Evolutionary conservation across 2,797 vertebrate species (phyloP), one percentile per base, ranked within the genome.

Genomic region (Pseudotriccus pelzelni): DNA sequence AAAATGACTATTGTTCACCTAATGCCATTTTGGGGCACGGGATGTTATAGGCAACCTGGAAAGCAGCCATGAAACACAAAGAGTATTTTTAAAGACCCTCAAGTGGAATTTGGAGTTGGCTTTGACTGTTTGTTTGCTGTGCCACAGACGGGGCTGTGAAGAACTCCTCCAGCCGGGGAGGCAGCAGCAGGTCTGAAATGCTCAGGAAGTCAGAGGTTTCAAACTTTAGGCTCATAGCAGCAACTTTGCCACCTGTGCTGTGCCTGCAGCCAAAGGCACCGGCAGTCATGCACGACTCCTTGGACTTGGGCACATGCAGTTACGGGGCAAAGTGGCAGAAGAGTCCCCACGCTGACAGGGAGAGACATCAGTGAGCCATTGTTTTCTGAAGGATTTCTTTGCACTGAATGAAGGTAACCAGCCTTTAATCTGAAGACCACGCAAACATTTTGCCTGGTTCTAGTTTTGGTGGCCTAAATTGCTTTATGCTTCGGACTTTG

Each of bases 271-370:
- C n/a, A 3, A 44, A 41, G 52, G 13, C 28, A 66, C 17, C 36
- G 17, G 4, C 0, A 1, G 58, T n/a, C 7, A 0, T 7, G 39
- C 43, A 7, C 0, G 0, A 12, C 14, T 47, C 25, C 55, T 67
- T 0, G 0, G 52, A 30, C 1, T 3, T 2, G 30, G n/a, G 10
- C 41, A 34, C 6, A 2, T 0, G 2, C 27, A 10, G 3, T 2
- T 21, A 32, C 0, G 1, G 20, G 14, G 27, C 17, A n/a, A 69
- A 43, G 8, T 1, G 4, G 27, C 2, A 2, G 19, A 39, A 59
- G 28, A 59, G 8, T 20, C 37, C 27, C 37, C 60, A 17, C 3
- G 4, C 41, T 3, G 10, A 34, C 28, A 39, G 3, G 19, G 25
- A 78, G 50, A 25, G 32, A 28, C 2, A 30, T 46, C 27, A 58